Conservation (phyloP, 2,888 invertebrate genomes). For the Orchestes rusci region DNA sequence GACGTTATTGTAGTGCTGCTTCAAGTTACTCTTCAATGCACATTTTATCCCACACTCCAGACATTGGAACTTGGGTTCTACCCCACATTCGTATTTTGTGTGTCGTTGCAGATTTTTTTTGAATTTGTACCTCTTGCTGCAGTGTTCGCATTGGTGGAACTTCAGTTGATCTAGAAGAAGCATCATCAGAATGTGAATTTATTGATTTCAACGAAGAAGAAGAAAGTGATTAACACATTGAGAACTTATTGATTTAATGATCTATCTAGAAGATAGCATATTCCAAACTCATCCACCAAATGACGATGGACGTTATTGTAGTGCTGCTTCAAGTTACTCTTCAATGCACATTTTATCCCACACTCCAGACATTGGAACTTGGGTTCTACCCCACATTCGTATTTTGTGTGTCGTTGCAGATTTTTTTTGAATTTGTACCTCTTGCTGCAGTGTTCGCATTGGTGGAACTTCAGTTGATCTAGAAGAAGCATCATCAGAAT, state of each 20-base stretch:
- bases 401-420: conserved; percentile 28
- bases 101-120: conserved; percentile 28
- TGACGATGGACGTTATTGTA: too few species aligned
- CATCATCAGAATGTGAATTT: too few species aligned
- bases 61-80: conserved; percentile 27
- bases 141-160: conserved; percentile 28
- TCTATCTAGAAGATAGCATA: too few species aligned
- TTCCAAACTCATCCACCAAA: too few species aligned
- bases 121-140: conserved; percentile 22
- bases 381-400: conserved; percentile 30
- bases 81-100: conserved; percentile 30
- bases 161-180: too few species aligned
- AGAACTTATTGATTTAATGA: too few species aligned
- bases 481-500: too few species aligned
- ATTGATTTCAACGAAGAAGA: too few species aligned
- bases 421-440: conserved; percentile 26
- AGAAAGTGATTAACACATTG: too few species aligned
- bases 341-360: background rate
- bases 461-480: too few species aligned
- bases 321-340: conserved; percentile 3
- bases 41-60: conserved; percentile 1
- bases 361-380: conserved; percentile 21
- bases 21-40: background rate
- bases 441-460: conserved; percentile 23
- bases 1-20: conserved; percentile 2